Conservation (phyloP, 2,797 vertebrate species). For the Coluber constrictor region DNA sequence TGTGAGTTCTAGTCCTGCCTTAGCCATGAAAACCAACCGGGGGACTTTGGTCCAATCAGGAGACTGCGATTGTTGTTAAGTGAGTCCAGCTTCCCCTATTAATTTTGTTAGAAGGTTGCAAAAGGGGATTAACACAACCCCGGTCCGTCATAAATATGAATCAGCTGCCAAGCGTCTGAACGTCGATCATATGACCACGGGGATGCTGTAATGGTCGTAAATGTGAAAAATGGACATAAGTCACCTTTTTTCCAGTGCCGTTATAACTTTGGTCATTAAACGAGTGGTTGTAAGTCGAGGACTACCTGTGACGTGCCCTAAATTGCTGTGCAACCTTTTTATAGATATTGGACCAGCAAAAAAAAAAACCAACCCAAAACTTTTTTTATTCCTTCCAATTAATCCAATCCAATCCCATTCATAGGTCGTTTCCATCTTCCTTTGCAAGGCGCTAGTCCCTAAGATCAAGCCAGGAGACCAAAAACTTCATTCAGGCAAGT, state of each 20-base stretch:
- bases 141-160: neutral
- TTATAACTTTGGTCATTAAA: neutral
- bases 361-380: too few relatives aligned
- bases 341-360: neutral
- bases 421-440: neutral
- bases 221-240: accelerated
- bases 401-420: neutral
- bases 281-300: too few relatives aligned
- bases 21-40: too few relatives aligned
- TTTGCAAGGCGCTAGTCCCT: neutral
- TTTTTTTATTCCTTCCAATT: too few relatives aligned
- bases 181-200: neutral
- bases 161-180: neutral
- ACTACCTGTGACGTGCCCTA: neutral
- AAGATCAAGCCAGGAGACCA: neutral
- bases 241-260: neutral
- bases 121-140: neutral
- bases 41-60: too few relatives aligned
- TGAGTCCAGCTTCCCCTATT: neutral
- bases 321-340: neutral
- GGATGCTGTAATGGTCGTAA: neutral
- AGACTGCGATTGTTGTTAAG: neutral
- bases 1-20: too few relatives aligned
- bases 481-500: conserved; percentile 62
- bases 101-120: neutral